A percentile compares a stretch with the other conserved stretches of the same genome.
Evolutionary conservation across 2,113 vertebrate species (phyloP).

Genomic region (Tychaedon coryphoeus): DNA sequence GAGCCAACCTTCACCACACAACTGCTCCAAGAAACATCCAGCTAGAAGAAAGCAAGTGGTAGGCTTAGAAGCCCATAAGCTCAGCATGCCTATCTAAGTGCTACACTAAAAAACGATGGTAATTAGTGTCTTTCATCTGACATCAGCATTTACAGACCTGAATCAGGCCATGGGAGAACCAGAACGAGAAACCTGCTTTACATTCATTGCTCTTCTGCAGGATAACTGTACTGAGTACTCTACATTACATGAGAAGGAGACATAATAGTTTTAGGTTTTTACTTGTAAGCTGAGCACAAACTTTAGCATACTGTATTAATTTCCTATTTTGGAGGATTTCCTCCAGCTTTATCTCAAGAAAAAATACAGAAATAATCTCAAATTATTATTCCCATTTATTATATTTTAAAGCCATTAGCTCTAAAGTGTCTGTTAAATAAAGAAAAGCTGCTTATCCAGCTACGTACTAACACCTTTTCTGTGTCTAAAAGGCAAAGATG

Average conservation of each 20-base stretch:
- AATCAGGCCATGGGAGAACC: neutral
- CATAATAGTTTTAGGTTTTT: rapidly evolving
- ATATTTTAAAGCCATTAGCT: neutral
- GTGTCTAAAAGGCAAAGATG: neutral
- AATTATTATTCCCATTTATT: neutral
- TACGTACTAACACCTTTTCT: neutral
- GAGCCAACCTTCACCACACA: rapidly evolving
- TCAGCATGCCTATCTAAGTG: neutral
- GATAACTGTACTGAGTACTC: neutral
- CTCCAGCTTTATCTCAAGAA: neutral
- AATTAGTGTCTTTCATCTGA: neutral
- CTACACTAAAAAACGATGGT: neutral
- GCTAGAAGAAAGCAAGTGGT: neutral
- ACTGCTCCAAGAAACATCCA: neutral
- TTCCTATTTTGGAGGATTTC: neutral
- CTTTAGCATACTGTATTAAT: neutral
- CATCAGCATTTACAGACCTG: neutral
- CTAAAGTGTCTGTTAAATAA: neutral
- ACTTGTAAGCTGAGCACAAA: neutral
- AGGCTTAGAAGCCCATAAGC: neutral
- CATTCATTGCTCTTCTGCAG: neutral
- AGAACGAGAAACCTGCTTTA: neutral
- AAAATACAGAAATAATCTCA: neutral
- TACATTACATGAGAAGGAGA: neutral
- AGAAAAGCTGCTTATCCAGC: neutral